Evolutionary conservation across 2,888 invertebrate species (phyloP), one percentile per base, ranked within the genome.

Genomic region (Isotomurus palustris): DNA sequence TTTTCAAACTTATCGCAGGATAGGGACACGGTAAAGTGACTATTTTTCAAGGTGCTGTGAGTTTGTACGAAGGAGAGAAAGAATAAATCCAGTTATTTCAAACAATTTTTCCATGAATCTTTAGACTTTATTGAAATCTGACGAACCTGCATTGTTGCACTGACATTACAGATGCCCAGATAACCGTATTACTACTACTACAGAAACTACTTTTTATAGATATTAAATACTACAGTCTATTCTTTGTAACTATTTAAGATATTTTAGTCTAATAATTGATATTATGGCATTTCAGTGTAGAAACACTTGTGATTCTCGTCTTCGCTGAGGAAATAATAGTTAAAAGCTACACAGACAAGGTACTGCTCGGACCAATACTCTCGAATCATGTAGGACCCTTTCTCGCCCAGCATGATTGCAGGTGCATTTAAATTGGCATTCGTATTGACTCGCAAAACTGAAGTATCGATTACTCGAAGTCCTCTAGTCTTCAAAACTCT

Each of bases 1-100:
- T 87, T 71, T 82, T 95, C 74, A 95, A 94, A 76, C 76, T 95
- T 72, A 77, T 96, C 72, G 80, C 94, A 69, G 95, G 95, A 74
- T 95, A 78, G 80, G 62, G 57, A 6, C 19, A 38, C 5, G 5
- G 8, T 38, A n/a, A n/a, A n/a, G n/a, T n/a, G n/a, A n/a, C n/a
- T n/a, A n/a, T n/a, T n/a, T n/a, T n/a, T n/a, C n/a, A n/a, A n/a
- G n/a, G n/a, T n/a, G n/a, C n/a, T n/a, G n/a, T n/a, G n/a, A n/a
- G n/a, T n/a, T n/a, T n/a, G n/a, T n/a, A n/a, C n/a, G n/a, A n/a
- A n/a, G n/a, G n/a, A n/a, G n/a, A n/a, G n/a, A n/a, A n/a, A n/a
- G n/a, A n/a, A n/a, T n/a, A n/a, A n/a, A n/a, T n/a, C n/a, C n/a
- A n/a, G n/a, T n/a, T n/a, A n/a, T n/a, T n/a, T n/a, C n/a, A n/a